Evolutionary conservation across 53 echinoderm and acorn worm genomes (phyloP), one percentile per base, ranked within the genome.

Genomic region (Zoroaster sp.): DNA sequence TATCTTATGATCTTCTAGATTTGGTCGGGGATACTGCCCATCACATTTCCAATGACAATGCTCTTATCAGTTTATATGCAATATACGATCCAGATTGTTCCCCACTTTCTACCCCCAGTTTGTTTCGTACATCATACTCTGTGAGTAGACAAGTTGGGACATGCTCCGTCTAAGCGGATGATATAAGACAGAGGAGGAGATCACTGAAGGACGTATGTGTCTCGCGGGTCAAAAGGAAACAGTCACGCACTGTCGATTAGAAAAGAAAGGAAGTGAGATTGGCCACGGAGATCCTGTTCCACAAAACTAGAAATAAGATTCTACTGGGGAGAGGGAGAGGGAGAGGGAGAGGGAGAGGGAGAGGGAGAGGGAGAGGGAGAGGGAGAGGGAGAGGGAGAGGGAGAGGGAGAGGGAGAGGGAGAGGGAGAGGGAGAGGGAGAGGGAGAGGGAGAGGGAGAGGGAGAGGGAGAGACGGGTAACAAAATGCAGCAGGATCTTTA

Each of bases 91-190:
- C 17, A 55, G 63, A 78, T 78, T 40, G 34, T 36, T 34, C 17
- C 35, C 35, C 80, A 18, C 55, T 35, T 20, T 34, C 77, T 21
- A 2, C 23, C 28, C 2, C 23, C 0, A 21, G 2, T 7, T 59
- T 59, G 8, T 59, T 9, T 59, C 76, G 25, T 76, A 34, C 76
- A 30, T 76, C 33, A 47, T 47, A 76, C 47, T 76, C 42, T 13
- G 49, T 31, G 51, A 81, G 81, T 81, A 17, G 81, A 81, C 81
- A 67, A 37, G 81, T 81, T 41, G n/a, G 68, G 81, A 81, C 81
- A 81, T 81, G 81, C 35, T 40, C 81, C 42, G 45, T 15, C 40
- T 18, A 5, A 66, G 32, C 54, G 68, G 81, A 81, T 67, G 67
- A 67, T 36, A 42, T 40, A 3, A 23, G 81, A 67, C 55, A 81